phyloP scores from a whole-genome alignment of 2,888 invertebrate genomes.

The Acholoe squamosa region DNA sequence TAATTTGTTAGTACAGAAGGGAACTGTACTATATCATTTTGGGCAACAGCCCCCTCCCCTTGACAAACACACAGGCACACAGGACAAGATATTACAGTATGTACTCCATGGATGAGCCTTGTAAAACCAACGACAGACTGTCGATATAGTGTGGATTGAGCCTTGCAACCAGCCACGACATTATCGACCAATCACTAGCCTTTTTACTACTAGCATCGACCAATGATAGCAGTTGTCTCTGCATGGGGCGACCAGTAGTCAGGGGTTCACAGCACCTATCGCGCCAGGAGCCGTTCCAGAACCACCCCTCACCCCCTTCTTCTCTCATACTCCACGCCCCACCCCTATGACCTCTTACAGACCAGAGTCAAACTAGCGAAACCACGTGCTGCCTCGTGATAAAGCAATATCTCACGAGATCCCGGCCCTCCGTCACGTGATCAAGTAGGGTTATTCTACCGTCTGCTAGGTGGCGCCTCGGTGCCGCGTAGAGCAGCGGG shows the following conservation, averaged over 20 bases:
- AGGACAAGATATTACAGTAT: no score
- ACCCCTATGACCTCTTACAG: background rate
- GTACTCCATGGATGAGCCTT: no score
- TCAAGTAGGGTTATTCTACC: background rate
- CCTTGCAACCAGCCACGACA: background rate
- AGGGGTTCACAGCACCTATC: background rate
- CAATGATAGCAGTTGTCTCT: background rate
- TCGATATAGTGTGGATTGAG: no score
- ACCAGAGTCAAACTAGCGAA: background rate
- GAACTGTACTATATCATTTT: no score
- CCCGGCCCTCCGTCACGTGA: background rate
- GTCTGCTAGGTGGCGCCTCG: background rate
- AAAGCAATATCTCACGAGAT: conserved; percentile 43
- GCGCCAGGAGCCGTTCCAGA: background rate
- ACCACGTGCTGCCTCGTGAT: conserved; percentile 46
- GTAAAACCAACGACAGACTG: no score
- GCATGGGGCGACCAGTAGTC: background rate
- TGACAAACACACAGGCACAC: no score
- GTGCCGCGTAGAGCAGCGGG: background rate
- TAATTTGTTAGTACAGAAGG: no score
- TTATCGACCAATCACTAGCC: background rate
- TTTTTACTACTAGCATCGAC: conserved; percentile 8
- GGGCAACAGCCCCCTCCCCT: no score
- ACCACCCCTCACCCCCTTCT: background rate
- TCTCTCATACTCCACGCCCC: background rate